Base-by-base conservation (phyloP, 2,797 vertebrate genomes). In the Xenentodon cancila region DNA sequence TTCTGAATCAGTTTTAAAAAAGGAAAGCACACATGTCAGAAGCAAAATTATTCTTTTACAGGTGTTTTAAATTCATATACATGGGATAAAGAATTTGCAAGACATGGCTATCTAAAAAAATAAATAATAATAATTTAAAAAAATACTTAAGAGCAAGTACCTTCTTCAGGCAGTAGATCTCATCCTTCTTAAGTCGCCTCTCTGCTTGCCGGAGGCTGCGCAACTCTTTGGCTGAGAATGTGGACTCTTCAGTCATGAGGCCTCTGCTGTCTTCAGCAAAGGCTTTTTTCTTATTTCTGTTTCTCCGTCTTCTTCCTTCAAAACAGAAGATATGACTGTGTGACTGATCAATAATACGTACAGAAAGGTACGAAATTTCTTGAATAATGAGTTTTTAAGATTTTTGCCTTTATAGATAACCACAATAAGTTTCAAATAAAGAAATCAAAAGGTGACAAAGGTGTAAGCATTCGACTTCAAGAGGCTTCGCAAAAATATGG, bases 141-240 rank as follows among this genome's bases (percentile, higher is more conserved):
- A 27, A 18, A 9, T 25, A 46, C 1, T 2, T 16, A 2, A 30
- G 9, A 16, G 12, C 1, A 5, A 9, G 75, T 91, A 98, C 96
- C 94, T 94, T 95, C 68, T 94, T 95, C 13, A 97, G 81, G 52
- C 86, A 87, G 64, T 91, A 93, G 81, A 97, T 93, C 68, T 84
- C 94, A 30, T 97, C 95, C 79, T 69, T 82, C 68, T 90, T 93
- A 34, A 98, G 82, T 25, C 92, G 88, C 42, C 88, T 94, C 79
- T 97, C 95, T 27, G 93, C 92, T 62, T 96, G 94, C 22, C 73
- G 88, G 37, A 95, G 79, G n/a, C 87, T 92, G 27, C 89, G 81
- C 1, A 94, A 84, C 59, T 96, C 95, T 86, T 94, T 92, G 43
- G 79, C 71, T 1, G 96, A 94, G 71, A 95, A 89, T 34, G 76